Base-by-base conservation (phyloP, 2,888 invertebrate species). In the Ferrisia virgata region DNA sequence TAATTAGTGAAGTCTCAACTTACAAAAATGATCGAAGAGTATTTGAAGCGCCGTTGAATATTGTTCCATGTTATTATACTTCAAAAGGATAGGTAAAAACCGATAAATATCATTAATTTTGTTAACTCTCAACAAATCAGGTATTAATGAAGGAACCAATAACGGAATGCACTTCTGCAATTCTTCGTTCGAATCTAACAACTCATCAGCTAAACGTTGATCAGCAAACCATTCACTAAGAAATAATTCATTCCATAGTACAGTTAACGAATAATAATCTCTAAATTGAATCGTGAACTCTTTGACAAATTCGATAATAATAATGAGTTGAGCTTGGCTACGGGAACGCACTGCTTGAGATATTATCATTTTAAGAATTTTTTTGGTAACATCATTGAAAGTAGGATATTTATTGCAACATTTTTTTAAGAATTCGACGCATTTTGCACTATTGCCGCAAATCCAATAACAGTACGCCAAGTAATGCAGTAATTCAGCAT, bases 201-300 rank as follows among this genome's bases (percentile, higher is more conserved):
- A 84, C 18, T 82, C 43, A 40, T 86, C 82, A 5, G 85, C 85
- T 31, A 84, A 81, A 33, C 81, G 4, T 9, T 86, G 82, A 43
- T 86, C 85, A 58, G 83, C 47, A 40, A 53, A 85, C 79, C 85
- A 69, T 83, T 86, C 84, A 28, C 86, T 86, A 28, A 85, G 31
- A 36, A 85, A 86, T 33, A 86, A 84, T 79, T 85, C 33, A 64
- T 85, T 85, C 86, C 86, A 86, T 11, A 86, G 18, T 1, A 85
- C 76, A 18, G 72, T 39, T 64, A 86, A 43, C 53, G 81, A 82
- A 81, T 85, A 43, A 18, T 82, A 79, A 79, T 86, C 85, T 6
- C 31, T 79, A 22, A 78, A 28, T 40, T 72, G 53, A 4, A 36
- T n/a, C 0, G 64, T 79, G 64, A 85, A 85, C 9, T 43, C 11